phyloP scores from a whole-genome alignment of 2,113 vertebrate genomes.

The Orycteropus afer region DNA sequence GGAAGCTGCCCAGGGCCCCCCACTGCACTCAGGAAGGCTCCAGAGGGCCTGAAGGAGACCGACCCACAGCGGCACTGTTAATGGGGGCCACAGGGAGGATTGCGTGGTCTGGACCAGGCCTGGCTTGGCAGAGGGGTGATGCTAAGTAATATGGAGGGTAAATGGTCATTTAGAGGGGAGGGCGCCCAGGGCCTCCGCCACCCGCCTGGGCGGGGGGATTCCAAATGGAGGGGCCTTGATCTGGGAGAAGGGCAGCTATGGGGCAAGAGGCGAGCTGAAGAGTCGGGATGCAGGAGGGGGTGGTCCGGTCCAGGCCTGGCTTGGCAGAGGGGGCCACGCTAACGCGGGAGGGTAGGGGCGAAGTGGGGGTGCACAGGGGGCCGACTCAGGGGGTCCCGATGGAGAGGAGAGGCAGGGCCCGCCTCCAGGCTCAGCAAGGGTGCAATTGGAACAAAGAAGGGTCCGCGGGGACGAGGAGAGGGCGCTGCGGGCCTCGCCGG shows the following conservation, averaged over 20 bases:
- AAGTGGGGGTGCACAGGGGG: not conserved
- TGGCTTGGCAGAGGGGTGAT: too few species aligned
- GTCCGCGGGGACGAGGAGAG: not conserved
- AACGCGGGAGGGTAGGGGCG: not conserved
- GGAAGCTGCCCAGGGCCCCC: not conserved
- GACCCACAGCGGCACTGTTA: too few species aligned
- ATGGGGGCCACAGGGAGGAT: too few species aligned
- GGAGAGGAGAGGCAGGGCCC: not conserved
- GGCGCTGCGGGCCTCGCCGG: not conserved
- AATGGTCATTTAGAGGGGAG: too few species aligned
- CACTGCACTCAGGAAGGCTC: not conserved
- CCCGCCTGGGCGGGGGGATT: not conserved
- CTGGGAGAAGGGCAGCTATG: not conserved
- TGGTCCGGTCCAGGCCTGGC: not conserved
- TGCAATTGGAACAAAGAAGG: constrained; percentile 27
- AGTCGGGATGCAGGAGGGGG: not conserved
- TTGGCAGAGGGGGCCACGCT: not conserved
- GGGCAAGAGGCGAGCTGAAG: not conserved
- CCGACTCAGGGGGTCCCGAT: not conserved
- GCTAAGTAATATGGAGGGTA: too few species aligned
- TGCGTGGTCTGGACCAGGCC: too few species aligned
- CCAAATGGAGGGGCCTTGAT: not conserved
- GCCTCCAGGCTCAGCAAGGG: not conserved
- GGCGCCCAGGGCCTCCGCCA: too few species aligned
- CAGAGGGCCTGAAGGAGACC: too few species aligned